Base-by-base conservation (phyloP, 2,797 vertebrate species). In the Mycteria americana region DNA sequence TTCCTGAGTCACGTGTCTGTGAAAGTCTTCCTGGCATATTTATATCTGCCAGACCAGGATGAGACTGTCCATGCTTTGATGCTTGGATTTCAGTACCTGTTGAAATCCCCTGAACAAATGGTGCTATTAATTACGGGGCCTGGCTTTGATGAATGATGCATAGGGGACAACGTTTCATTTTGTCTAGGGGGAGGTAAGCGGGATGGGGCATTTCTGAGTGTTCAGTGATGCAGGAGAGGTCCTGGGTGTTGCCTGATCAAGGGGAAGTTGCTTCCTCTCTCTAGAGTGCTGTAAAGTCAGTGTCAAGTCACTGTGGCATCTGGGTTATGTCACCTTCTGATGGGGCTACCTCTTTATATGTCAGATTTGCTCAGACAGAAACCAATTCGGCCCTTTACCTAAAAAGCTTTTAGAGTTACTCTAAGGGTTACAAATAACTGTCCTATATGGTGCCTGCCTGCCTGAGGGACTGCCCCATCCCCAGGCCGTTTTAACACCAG, bases 221-320 rank as follows among this genome's bases (percentile, higher is more conserved):
- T 89, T 91, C 77, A 37, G 54, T 97, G 97, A 95, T 91, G 91
- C 87, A 80, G 73, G 94, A 95, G 93, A 91, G 88, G 79, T 93
- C 89, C 91, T 95, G 93, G 95, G 80, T 94, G 85, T 95, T 95
- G 85, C 72, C 54, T 96, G 95, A 97, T 97, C 95, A 96, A 97
- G 97, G 95, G 84, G 89, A 95, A 91, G 94, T 86, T 93, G 77
- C 95, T 96, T 96, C 93, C 90, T 93, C 79, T 92, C 92, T 79
- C 85, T 21, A 9, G 84, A 89, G 95, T 86, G 89, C 94, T 89
- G 91, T 95, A 96, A 96, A 96, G 92, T 92, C 92, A 94, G 84
- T 90, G 93, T 97, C 96, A 96, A 91, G 92, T 88, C 92, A 68
- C 89, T 48, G 67, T 85, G 88, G 85, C 90, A 63, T 97, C 97